phyloP scores from a whole-genome alignment of 2,797 vertebrate genomes.

The Oreonectes daqikongensis region DNA sequence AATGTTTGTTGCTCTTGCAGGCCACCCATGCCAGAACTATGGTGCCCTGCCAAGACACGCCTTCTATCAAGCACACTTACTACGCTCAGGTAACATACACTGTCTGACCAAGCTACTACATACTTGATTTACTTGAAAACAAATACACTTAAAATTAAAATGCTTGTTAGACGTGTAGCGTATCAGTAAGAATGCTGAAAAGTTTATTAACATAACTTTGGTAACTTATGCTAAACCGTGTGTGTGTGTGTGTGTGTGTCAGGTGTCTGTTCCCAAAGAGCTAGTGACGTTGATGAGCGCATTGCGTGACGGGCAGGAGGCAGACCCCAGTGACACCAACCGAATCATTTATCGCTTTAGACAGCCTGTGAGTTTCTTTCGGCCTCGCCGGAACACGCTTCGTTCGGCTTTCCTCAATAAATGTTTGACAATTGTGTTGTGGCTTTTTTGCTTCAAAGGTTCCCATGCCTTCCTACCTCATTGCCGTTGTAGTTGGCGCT shows the following conservation, averaged over 20 bases:
- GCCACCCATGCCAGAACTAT: constrained; percentile 92
- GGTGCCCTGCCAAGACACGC: constrained; percentile 94
- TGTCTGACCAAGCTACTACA: constrained; percentile 15
- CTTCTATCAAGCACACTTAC: constrained; percentile 92
- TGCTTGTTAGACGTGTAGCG: too few species aligned
- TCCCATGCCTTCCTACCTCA: constrained; percentile 91
- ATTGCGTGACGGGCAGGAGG: constrained; percentile 81
- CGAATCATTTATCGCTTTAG: constrained; percentile 84
- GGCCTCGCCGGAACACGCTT: not conserved
- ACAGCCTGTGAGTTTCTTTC: constrained; percentile 80
- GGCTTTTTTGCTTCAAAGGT: constrained; percentile 75
- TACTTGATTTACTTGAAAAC: not conserved
- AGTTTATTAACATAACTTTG: too few species aligned
- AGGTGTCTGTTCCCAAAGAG: constrained; percentile 91
- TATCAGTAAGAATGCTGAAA: too few species aligned
- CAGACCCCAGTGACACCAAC: constrained; percentile 80
- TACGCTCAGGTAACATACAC: constrained; percentile 83
- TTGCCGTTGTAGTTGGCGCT: constrained; percentile 91
- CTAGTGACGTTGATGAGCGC: constrained; percentile 95
- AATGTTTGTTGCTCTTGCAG: constrained; percentile 63
- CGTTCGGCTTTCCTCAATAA: not conserved
- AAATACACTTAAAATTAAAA: too few species aligned
- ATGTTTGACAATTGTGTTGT: not conserved
- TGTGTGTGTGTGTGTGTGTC: constrained; percentile 28
- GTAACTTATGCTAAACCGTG: too few species aligned